phyloP scores from a whole-genome alignment of 2,888 invertebrate species.

The Orthosia cruda region DNA sequence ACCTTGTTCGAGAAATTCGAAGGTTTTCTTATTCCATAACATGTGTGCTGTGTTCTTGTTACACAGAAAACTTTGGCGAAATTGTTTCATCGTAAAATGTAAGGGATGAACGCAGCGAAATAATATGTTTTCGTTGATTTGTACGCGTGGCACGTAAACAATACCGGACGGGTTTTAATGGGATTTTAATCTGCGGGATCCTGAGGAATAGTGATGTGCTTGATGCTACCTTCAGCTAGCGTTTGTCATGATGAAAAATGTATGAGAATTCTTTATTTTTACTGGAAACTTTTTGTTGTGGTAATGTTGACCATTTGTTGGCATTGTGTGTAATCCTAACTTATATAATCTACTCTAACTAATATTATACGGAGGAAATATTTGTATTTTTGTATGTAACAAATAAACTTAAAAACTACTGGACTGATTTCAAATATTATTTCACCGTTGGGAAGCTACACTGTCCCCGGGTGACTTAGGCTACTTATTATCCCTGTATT shows the following conservation, averaged over 20 bases:
- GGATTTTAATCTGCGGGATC: slow-evolving; percentile 59
- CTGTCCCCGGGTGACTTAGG: too few relatives aligned
- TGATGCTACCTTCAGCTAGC: slow-evolving; percentile 10
- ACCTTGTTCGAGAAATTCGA: slow-evolving; percentile 30
- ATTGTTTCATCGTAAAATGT: slow-evolving; percentile 39
- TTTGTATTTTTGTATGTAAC: too few relatives aligned
- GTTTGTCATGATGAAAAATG: slow-evolving; percentile 20
- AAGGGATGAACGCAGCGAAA: slow-evolving; percentile 29
- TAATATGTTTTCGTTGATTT: slow-evolving; percentile 55
- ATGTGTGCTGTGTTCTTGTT: slow-evolving; percentile 29
- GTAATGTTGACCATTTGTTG: too few relatives aligned
- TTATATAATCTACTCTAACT: too few relatives aligned
- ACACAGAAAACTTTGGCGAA: slow-evolving; percentile 33
- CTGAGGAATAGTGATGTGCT: slow-evolving; percentile 44
- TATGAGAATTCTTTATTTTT: slow-evolving; percentile 16
- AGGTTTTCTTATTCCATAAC: slow-evolving; percentile 37
- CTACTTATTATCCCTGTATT: too few relatives aligned
- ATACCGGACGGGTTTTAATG: slow-evolving; percentile 61
- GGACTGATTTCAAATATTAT: too few relatives aligned
- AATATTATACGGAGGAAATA: too few relatives aligned
- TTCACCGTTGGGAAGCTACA: too few relatives aligned
- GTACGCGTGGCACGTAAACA: slow-evolving; percentile 58
- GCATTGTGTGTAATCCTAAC: neutral
- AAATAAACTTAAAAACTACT: too few relatives aligned
- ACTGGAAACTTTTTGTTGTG: neutral